Percentiles rank a stretch among this genome's conserved stretches.
These are phyloP conservation scores for Calliphora vomitoria DNA, from an alignment of 2,888 invertebrate genomes.

Conservation along the genomic window DNA sequence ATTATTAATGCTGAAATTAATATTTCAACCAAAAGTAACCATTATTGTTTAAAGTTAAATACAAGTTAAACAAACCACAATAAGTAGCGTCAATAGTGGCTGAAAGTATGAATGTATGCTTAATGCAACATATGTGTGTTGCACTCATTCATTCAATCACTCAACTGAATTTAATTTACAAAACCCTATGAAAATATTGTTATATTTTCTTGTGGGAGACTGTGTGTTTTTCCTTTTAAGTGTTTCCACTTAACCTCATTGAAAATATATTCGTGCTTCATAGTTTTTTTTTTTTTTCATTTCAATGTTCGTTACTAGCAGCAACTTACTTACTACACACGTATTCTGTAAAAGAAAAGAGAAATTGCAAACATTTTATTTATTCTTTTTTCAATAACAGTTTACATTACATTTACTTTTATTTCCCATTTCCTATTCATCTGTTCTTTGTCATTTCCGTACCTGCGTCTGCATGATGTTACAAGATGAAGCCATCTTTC, in stretches of 20 bases:
- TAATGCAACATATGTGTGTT: neutral
- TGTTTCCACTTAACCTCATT: conserved; percentile 51
- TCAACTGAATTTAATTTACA: conserved; percentile 22
- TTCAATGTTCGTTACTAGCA: neutral
- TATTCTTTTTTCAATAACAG: neutral
- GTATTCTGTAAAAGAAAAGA: neutral
- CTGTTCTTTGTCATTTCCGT: neutral
- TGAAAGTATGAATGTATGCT: too few species aligned
- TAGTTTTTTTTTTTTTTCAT: conserved; percentile 23
- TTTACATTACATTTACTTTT: conserved; percentile 21
- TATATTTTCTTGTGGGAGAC: neutral
- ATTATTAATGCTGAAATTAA: too few species aligned
- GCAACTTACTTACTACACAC: too few species aligned
- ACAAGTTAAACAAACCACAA: neutral
- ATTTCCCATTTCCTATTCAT: neutral
- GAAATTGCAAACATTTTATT: conserved; percentile 10
- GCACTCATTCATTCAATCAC: conserved; percentile 3
- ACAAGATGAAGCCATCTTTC: neutral
- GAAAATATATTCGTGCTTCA: conserved; percentile 14
- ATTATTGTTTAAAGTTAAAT: neutral
- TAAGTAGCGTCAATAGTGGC: neutral
- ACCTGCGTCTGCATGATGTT: neutral
- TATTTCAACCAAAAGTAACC: neutral
- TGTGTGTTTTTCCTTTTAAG: conserved; percentile 21
- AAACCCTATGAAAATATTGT: conserved; percentile 38